phyloP scores from a whole-genome alignment of 2,888 invertebrate species.

The Choristoneura rosaceana region DNA sequence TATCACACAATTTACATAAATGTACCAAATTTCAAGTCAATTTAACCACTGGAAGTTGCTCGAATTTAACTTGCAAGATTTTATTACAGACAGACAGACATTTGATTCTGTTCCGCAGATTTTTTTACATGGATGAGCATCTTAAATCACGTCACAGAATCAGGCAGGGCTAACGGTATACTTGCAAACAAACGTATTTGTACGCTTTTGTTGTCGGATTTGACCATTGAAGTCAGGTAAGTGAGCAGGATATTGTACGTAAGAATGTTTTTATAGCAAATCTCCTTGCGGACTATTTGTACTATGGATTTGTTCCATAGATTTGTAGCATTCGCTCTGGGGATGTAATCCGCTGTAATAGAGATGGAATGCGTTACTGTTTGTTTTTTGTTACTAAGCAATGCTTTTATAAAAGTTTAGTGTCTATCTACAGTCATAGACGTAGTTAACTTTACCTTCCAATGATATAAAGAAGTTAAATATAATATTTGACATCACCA shows the following conservation, averaged over 20 bases:
- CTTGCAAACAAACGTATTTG: constrained; percentile 60
- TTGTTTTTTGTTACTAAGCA: constrained; percentile 15
- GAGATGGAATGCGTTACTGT: constrained; percentile 45
- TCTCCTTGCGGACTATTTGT: constrained; percentile 56
- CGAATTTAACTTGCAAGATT: too few relatives aligned
- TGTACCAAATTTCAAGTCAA: too few relatives aligned
- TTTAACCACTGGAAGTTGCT: too few relatives aligned
- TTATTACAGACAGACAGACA: too few relatives aligned
- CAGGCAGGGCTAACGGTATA: constrained; percentile 78
- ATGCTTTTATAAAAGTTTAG: background rate
- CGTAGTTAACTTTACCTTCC: too few relatives aligned
- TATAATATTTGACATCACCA: too few relatives aligned
- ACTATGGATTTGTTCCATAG: constrained; percentile 41
- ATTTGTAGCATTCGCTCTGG: constrained; percentile 58
- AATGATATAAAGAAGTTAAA: too few relatives aligned
- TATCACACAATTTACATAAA: too few relatives aligned
- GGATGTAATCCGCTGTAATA: constrained; percentile 63
- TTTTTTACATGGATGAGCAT: constrained; percentile 10
- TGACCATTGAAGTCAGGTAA: constrained; percentile 77
- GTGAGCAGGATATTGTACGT: constrained; percentile 58
- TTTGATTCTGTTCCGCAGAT: background rate
- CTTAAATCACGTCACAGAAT: constrained; percentile 45
- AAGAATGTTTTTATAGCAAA: constrained; percentile 58
- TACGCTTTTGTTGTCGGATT: constrained; percentile 75
- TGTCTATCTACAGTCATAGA: too few relatives aligned